Evolutionary conservation across 2,113 vertebrate genomes (phyloP).

Genomic region (Indicator maculatus): DNA sequence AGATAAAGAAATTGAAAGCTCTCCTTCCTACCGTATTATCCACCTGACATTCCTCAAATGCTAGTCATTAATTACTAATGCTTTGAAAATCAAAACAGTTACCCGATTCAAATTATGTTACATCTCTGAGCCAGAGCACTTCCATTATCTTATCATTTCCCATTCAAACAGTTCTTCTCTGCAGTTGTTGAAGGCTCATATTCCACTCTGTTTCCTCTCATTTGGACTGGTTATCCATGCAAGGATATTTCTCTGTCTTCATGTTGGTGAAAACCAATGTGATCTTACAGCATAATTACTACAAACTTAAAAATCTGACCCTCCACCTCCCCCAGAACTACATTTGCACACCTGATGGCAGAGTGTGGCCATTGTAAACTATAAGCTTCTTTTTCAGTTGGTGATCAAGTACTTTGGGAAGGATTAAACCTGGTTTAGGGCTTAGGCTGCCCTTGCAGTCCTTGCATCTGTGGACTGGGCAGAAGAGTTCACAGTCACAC

Average conservation of each 20-base stretch:
- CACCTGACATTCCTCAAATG: constrained; percentile 41
- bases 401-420: neutral
- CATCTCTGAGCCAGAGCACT: constrained; percentile 1
- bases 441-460: neutral
- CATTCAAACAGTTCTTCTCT: neutral
- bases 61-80: constrained; percentile 47
- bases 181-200: neutral
- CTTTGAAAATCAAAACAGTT: constrained; percentile 28
- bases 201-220: neutral
- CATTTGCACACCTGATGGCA: neutral
- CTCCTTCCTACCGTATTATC: constrained; percentile 26
- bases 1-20: constrained; percentile 51
- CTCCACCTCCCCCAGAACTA: neutral
- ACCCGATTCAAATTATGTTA: neutral
- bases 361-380: neutral
- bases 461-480: neutral
- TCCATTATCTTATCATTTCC: constrained; percentile 15
- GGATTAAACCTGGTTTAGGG: neutral
- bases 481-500: neutral
- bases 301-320: neutral
- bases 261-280: neutral
- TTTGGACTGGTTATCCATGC: neutral
- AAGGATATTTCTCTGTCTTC: neutral
- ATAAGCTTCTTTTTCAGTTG: neutral
- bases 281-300: neutral